Percentiles rank a stretch among this genome's conserved stretches.
Conservation (phyloP, 2,797 vertebrate genomes). For the Synanceia verrucosa region DNA sequence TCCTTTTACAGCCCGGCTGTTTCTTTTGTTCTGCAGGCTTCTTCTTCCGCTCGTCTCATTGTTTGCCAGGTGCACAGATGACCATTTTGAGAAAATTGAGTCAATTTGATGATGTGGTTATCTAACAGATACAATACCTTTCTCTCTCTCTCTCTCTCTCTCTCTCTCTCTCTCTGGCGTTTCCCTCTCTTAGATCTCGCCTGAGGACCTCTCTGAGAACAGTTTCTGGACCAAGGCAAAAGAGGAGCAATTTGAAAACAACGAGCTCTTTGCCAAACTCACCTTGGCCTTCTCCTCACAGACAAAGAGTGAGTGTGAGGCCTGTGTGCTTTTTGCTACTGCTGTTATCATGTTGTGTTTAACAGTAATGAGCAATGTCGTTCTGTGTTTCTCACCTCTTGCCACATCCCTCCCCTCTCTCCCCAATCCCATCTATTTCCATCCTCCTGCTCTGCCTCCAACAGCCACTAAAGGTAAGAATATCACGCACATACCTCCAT, state of each 20-base stretch:
- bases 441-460: conserved; percentile 49
- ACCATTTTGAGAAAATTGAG: conserved; percentile 33
- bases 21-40: conserved; percentile 36
- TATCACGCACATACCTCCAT: conserved; percentile 38
- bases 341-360: conserved; percentile 26
- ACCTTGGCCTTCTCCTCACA: conserved; percentile 88
- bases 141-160: conserved; percentile 3
- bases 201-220: conserved; percentile 86
- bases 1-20: conserved; percentile 21
- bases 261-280: conserved; percentile 92
- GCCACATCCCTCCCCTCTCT: neutral
- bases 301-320: conserved; percentile 86
- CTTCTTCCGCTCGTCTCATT: conserved; percentile 36
- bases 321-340: conserved; percentile 14
- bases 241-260: conserved; percentile 88
- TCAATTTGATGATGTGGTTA: conserved; percentile 36
- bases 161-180: neutral
- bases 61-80: conserved; percentile 33
- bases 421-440: conserved; percentile 32
- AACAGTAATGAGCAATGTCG: conserved; percentile 44
- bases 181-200: conserved; percentile 78
- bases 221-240: conserved; percentile 90
- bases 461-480: conserved; percentile 84
- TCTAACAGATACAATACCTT: conserved; percentile 20
- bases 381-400: conserved; percentile 16